phyloP scores from a whole-genome alignment of 1,140 invertebrate species.

The Globodera ellingtonae region DNA sequence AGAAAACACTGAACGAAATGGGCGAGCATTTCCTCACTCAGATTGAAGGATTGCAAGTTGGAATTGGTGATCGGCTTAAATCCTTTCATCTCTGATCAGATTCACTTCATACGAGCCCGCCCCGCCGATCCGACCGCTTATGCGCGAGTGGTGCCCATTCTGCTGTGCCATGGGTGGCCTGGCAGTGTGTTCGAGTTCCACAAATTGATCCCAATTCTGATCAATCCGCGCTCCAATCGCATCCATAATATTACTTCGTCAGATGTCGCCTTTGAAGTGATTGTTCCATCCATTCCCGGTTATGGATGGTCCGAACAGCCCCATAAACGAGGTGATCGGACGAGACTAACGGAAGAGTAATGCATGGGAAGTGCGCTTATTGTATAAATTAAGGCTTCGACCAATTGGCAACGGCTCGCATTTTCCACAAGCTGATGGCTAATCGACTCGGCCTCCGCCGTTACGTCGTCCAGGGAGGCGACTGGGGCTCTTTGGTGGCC shows the following conservation, averaged over 20 bases:
- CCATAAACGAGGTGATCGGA: slow-evolving; percentile 65
- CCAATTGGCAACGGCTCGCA: slow-evolving; percentile 69
- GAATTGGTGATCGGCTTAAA: not conserved
- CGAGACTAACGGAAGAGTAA: not conserved
- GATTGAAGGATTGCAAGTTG: slow-evolving; percentile 39
- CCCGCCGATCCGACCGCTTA: slow-evolving; percentile 39
- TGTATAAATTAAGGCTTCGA: slow-evolving; percentile 16
- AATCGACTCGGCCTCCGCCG: slow-evolving; percentile 78
- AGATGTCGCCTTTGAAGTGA: slow-evolving; percentile 78
- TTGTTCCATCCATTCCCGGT: slow-evolving; percentile 80
- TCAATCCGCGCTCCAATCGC: slow-evolving; percentile 72
- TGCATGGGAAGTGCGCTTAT: not conserved
- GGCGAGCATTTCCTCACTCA: slow-evolving; percentile 33
- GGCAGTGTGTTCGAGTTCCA: slow-evolving; percentile 78
- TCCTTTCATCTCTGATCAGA: slow-evolving; percentile 16
- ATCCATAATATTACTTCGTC: slow-evolving; percentile 54
- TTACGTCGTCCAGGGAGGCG: slow-evolving; percentile 83
- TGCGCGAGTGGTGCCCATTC: slow-evolving; percentile 31
- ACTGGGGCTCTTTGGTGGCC: slow-evolving; percentile 69
- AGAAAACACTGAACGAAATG: slow-evolving; percentile 31
- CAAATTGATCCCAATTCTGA: slow-evolving; percentile 76
- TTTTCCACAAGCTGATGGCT: slow-evolving; percentile 82
- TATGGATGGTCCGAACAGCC: slow-evolving; percentile 80
- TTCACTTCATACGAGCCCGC: slow-evolving; percentile 56
- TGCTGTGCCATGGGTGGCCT: slow-evolving; percentile 73